Conservation (phyloP, 2,113 vertebrate species). For the Ciconia maguari region DNA sequence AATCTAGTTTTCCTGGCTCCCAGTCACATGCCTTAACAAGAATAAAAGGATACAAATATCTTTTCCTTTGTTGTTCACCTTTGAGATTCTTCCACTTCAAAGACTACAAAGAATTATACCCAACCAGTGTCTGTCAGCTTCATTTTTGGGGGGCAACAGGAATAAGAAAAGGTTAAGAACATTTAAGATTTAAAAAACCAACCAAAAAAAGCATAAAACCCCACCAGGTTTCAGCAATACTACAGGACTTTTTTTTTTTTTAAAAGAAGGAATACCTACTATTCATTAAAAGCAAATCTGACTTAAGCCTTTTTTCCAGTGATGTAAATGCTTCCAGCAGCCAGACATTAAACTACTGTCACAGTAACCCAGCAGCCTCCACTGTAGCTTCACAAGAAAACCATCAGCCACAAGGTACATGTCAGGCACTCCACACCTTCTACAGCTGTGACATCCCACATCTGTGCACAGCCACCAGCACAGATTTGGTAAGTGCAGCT, state of each 20-base stretch:
- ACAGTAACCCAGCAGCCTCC: not conserved
- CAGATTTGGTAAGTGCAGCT: not conserved
- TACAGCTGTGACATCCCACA: not conserved
- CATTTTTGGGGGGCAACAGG: not conserved
- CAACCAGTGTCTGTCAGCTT: not conserved
- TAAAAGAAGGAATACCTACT: not conserved
- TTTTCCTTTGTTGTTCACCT: conserved; percentile 9
- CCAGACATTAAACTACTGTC: not conserved
- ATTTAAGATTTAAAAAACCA: not conserved
- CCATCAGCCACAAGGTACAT: not conserved
- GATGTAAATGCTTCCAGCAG: not conserved
- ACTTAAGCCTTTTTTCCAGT: not conserved
- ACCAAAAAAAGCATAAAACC: not conserved
- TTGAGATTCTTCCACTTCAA: not conserved
- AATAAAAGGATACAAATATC: not conserved
- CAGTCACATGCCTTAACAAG: not conserved
- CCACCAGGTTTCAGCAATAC: not conserved
- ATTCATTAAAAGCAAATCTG: not conserved
- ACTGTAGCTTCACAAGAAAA: not conserved
- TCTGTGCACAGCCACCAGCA: not conserved
- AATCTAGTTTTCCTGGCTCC: conserved; percentile 33
- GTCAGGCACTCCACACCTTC: not conserved
- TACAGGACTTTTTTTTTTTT: not conserved
- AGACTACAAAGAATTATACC: not conserved
- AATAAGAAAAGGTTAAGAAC: not conserved